These are phyloP conservation scores for Etheostoma nigrum DNA, from an alignment of 2,797 vertebrate species.

Conservation along the genomic window DNA sequence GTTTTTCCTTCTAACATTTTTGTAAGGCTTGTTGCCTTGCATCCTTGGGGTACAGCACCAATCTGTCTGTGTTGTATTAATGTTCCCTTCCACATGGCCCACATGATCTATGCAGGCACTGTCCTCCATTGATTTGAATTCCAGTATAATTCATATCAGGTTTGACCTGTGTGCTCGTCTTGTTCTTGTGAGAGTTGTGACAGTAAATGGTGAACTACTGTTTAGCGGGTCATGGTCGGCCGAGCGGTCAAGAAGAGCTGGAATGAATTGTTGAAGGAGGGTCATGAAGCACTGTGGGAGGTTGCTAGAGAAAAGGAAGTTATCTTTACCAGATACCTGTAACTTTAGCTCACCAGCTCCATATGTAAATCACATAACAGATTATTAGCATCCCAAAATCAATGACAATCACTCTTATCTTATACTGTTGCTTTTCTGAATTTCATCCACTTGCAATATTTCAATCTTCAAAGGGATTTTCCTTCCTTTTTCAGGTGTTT, in stretches of 20 bases:
- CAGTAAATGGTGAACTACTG: conserved; percentile 8
- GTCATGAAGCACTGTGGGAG: neutral
- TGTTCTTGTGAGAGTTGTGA: conserved; percentile 13
- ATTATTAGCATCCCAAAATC: conserved; percentile 14
- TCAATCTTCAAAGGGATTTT: conserved; percentile 30
- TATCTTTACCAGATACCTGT: neutral
- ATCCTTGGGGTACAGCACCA: conserved; percentile 10
- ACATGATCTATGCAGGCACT: neutral
- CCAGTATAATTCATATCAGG: neutral
- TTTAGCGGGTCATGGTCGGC: neutral
- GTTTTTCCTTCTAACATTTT: conserved; percentile 1
- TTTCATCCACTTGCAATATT: conserved; percentile 9
- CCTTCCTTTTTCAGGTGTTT: conserved; percentile 13
- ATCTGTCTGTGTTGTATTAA: conserved; percentile 1
- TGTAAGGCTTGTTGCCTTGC: conserved; percentile 3
- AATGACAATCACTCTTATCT: neutral
- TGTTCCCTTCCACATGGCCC: conserved; percentile 8
- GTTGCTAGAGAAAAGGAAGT: neutral
- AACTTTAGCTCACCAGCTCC: neutral
- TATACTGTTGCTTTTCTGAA: conserved; percentile 4
- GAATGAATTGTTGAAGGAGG: conserved; percentile 1
- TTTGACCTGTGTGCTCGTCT: neutral
- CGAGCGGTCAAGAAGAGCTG: neutral
- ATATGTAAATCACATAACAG: conserved; percentile 6
- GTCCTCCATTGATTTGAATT: neutral